phyloP scores from a whole-genome alignment of 2,888 invertebrate species.

The Sthenelais limicola region DNA sequence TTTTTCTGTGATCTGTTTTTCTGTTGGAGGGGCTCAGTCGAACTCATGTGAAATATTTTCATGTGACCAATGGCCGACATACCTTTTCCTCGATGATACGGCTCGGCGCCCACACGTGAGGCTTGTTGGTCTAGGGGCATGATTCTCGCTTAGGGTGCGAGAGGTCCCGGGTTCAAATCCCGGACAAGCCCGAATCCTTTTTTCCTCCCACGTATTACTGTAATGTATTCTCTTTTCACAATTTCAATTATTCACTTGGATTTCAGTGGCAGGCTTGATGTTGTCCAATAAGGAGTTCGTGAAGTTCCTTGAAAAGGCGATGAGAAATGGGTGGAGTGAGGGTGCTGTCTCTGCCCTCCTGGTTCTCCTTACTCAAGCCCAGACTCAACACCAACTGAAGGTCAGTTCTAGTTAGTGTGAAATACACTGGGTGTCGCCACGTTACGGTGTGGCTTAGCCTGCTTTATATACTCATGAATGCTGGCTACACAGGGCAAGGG shows the following conservation, averaged over 20 bases:
- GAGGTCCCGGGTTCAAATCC: conserved; percentile 40
- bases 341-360: not conserved
- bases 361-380: conserved; percentile 1
- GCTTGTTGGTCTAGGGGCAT: conserved; percentile 38
- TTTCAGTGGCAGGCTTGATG: conserved; percentile 12
- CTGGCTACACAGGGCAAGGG: too few relatives aligned
- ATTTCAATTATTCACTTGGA: not conserved
- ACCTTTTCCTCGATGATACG: not conserved
- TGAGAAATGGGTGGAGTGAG: not conserved
- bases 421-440: too few relatives aligned
- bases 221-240: too few relatives aligned
- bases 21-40: too few relatives aligned
- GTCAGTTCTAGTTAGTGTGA: too few relatives aligned
- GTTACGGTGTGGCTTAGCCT: too few relatives aligned
- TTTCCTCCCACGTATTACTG: too few relatives aligned
- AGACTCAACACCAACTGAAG: not conserved
- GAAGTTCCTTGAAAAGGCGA: not conserved
- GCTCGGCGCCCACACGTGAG: not conserved
- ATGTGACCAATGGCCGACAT: too few relatives aligned
- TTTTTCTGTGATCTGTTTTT: too few relatives aligned
- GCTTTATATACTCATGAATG: too few relatives aligned
- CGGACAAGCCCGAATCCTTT: conserved; percentile 26
- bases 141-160: conserved; percentile 40
- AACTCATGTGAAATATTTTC: too few relatives aligned
- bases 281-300: not conserved